Conservation (phyloP, 1,140 invertebrate species). For the Bicyclus anynana region DNA sequence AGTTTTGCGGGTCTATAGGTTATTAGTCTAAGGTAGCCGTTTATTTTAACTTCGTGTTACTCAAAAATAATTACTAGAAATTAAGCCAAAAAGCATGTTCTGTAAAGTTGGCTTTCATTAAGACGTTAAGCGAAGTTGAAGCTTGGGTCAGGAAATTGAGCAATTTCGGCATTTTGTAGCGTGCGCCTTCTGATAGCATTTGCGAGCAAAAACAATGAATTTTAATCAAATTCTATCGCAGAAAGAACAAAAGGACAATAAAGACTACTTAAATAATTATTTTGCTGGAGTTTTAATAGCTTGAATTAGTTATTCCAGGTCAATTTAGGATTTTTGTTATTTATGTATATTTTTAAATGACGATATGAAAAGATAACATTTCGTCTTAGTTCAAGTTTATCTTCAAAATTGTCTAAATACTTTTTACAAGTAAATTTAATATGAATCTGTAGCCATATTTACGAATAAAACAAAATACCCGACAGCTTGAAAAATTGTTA, state of each 20-base stretch:
- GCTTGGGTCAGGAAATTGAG: slow-evolving; percentile 53
- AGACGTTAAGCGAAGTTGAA: slow-evolving; percentile 53
- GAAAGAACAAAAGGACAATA: slow-evolving; percentile 3
- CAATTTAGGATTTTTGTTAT: too few species aligned
- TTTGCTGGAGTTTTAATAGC: neutral
- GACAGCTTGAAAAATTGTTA: too few species aligned
- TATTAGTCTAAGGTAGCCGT: too few species aligned
- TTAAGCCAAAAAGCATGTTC: slow-evolving; percentile 45
- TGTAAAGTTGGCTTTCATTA: slow-evolving; percentile 56
- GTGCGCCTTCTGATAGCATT: slow-evolving; percentile 26
- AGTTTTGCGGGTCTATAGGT: too few species aligned
- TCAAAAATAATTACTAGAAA: slow-evolving; percentile 47
- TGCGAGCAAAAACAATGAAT: slow-evolving; percentile 23
- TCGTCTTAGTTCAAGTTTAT: too few species aligned
- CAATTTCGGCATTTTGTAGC: slow-evolving; percentile 51
- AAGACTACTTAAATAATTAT: neutral
- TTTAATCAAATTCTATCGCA: slow-evolving; percentile 20
- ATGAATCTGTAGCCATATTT: too few species aligned
- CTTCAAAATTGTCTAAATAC: too few species aligned
- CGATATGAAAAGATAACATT: too few species aligned
- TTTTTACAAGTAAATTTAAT: too few species aligned
- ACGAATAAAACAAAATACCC: too few species aligned
- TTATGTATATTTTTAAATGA: too few species aligned
- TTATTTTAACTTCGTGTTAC: too few species aligned
- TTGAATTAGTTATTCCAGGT: neutral